Evolutionary conservation across 2,113 vertebrate genomes (phyloP).

Genomic region (Entomyzon cyanotis): DNA sequence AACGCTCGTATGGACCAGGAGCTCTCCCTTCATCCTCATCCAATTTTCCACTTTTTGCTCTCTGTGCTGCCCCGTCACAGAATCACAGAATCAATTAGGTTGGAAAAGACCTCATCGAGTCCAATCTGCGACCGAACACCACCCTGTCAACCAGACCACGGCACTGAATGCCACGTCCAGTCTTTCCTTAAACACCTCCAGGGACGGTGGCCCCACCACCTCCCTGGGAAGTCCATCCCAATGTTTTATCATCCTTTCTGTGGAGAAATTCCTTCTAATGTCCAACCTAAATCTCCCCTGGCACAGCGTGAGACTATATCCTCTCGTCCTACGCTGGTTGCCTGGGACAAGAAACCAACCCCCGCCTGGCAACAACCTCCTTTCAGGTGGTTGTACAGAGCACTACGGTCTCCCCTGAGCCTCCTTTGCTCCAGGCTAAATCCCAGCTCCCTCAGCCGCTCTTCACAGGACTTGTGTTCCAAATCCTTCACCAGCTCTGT

Average conservation of each 20-base stretch:
- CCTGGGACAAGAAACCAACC: background rate
- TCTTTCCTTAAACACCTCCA: background rate
- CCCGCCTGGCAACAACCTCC: no score
- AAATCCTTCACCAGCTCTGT: accelerated
- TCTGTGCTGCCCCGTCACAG: background rate
- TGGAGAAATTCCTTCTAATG: background rate
- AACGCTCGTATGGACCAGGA: accelerated
- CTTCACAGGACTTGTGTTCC: accelerated
- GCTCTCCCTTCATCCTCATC: background rate
- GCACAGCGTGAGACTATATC: accelerated
- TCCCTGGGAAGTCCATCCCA: background rate
- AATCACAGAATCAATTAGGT: no score
- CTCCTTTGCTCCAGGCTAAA: background rate
- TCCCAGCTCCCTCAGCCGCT: background rate
- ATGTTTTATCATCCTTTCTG: background rate
- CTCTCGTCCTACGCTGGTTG: background rate
- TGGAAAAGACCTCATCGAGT: background rate
- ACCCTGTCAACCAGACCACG: background rate
- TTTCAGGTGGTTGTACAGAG: background rate
- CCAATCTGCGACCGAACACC: background rate
- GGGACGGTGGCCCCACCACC: accelerated
- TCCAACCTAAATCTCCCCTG: background rate
- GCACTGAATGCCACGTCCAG: no score
- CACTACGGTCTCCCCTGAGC: accelerated
- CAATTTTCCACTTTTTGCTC: background rate